These are phyloP conservation scores for Bombus breviceps DNA, from an alignment of 1,140 invertebrate species.

Conservation along the genomic window DNA sequence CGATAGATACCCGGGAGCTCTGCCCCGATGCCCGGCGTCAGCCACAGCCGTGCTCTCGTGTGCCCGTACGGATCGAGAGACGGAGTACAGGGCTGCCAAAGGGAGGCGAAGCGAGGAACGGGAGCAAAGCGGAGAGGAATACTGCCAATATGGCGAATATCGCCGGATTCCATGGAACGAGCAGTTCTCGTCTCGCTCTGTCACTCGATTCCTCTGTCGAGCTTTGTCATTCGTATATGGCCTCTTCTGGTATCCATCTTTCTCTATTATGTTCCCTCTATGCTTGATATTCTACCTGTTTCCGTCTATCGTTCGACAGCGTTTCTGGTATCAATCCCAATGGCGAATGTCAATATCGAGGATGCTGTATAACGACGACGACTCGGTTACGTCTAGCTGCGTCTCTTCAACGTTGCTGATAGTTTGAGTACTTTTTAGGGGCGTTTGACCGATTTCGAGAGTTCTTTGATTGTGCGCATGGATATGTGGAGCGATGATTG, in stretches of 20 bases:
- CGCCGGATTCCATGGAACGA: slow-evolving; percentile 50
- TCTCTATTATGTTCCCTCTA: neutral
- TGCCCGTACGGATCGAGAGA: slow-evolving; percentile 48
- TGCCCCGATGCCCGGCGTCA: slow-evolving; percentile 67
- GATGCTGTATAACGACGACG: slow-evolving; percentile 15
- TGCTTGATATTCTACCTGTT: neutral
- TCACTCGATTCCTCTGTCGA: neutral
- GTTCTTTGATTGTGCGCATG: neutral
- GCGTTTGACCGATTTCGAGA: neutral
- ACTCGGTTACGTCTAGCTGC: slow-evolving; percentile 12
- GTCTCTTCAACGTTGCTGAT: slow-evolving; percentile 5
- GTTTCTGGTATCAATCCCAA: slow-evolving; percentile 43
- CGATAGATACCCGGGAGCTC: slow-evolving; percentile 79
- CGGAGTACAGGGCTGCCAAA: slow-evolving; percentile 40
- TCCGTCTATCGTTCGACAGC: slow-evolving; percentile 12
- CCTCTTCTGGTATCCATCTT: neutral
- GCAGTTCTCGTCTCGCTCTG: slow-evolving; percentile 13
- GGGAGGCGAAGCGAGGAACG: slow-evolving; percentile 61
- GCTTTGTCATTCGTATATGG: neutral
- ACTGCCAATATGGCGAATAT: slow-evolving; percentile 67
- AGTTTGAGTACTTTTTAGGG: neutral
- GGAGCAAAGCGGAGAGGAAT: slow-evolving; percentile 61
- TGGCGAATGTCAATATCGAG: slow-evolving; percentile 54
- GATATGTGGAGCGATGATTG: neutral
- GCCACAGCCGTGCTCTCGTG: slow-evolving; percentile 58